Conservation (phyloP, 2,113 vertebrate species). For the Phoxinus phoxinus region DNA sequence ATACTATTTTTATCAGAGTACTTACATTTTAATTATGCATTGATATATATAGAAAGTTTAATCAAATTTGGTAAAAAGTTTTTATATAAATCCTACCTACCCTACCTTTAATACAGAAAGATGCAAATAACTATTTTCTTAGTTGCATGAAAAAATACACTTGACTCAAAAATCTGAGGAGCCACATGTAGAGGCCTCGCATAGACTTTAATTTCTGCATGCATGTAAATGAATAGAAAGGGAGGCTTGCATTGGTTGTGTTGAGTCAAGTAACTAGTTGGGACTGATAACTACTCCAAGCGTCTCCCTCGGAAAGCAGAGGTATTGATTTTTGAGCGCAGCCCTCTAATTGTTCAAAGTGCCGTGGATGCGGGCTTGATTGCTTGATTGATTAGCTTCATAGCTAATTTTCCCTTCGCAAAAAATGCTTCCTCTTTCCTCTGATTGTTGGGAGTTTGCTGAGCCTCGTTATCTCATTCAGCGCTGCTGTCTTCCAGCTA, state of each 20-base stretch:
- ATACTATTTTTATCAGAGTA: too few species aligned
- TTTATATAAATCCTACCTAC: too few species aligned
- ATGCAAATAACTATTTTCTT: too few species aligned
- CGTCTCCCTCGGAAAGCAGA: conserved; percentile 14
- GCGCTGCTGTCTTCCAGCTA: neutral
- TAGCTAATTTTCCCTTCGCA: neutral
- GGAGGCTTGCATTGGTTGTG: neutral
- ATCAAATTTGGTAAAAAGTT: too few species aligned
- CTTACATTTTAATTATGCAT: too few species aligned
- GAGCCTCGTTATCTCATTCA: conserved; percentile 12
- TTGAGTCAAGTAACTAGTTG: conserved; percentile 3
- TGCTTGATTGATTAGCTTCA: conserved; percentile 51
- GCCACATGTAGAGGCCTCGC: too few species aligned
- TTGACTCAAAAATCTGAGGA: too few species aligned
- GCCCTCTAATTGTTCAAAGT: conserved; percentile 49
- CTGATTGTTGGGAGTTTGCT: conserved; percentile 25
- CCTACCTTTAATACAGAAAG: too few species aligned
- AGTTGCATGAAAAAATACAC: too few species aligned
- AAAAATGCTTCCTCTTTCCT: conserved; percentile 19
- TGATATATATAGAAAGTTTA: too few species aligned
- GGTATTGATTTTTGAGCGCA: conserved; percentile 54
- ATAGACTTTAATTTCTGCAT: too few species aligned
- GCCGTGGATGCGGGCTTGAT: conserved; percentile 31
- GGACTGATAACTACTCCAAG: conserved; percentile 23
- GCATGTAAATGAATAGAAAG: conserved; percentile 18